Base-by-base conservation (phyloP, 2,797 vertebrate genomes). In the Galago senegalensis region DNA sequence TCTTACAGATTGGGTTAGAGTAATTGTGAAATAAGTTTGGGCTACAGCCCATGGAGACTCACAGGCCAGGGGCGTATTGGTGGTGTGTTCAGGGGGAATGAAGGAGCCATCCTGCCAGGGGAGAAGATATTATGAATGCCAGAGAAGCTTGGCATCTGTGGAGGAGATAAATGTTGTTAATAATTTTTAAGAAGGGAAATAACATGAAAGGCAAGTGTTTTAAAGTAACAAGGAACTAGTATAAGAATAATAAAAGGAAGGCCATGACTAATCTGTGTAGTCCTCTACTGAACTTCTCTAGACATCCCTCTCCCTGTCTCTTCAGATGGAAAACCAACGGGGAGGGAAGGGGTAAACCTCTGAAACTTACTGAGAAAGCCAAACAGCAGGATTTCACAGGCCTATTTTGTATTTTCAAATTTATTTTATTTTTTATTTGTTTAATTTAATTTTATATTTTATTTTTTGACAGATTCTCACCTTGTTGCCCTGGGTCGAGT, bases 101-200 rank as follows among this genome's bases (percentile, higher is more conserved):
- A 87, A 91, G 43, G 56, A 17, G 14, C 56, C 67, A 17, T 56
- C 29, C 53, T 37, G 31, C 37, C 53, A 69, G 7, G 43, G 40
- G 70, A 75, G 70, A 94, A 67, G 37, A 23, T 43, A 27, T 70
- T 58, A 18, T 27, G 58, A 61, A 29, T 75, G 46, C 63, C n/a
- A 61, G 53, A 37, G 82, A 69, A 31, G n/a, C 20, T 75, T 70
- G 29, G 49, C 29, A n/a, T 73, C 21, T 27, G 31, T 40, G 10
- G 8, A 76, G 49, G 49, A 69, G 58, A 40, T 56, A 46, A 61
- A 73, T 46, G 40, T 53, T 53, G 23, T 75, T 77, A 67, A 37
- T 34, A 14, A 21, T 75, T 94, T 82, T 96, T 75, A 91, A 96
- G 76, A 69, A 92, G 43, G 43, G 25, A 81, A 82, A 49, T 91